Evolutionary conservation across 2,888 invertebrate species (phyloP).

Genomic region (Melolontha melolontha): DNA sequence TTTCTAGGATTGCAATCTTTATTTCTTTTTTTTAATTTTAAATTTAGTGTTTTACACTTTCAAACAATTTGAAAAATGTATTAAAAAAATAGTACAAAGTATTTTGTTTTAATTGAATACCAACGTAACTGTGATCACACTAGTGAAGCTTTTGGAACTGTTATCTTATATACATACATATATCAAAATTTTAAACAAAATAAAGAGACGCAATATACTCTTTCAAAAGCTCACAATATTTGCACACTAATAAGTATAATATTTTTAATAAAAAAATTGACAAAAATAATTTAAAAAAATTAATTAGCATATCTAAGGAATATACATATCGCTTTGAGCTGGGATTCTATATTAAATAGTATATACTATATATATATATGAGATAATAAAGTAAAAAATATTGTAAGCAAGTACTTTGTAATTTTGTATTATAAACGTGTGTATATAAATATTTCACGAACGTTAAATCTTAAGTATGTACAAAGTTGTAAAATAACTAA

Average conservation of each 20-base stretch:
- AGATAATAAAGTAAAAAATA: conserved; percentile 43
- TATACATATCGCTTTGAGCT: conserved; percentile 67
- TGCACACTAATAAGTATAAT: conserved; percentile 36
- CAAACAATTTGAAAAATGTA: no score
- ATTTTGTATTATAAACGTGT: conserved; percentile 54
- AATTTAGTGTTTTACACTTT: no score
- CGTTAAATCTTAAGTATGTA: conserved; percentile 51
- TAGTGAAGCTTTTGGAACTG: conserved; percentile 38
- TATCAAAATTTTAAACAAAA: conserved; percentile 5
- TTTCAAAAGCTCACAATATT: conserved; percentile 33
- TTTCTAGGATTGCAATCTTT: no score
- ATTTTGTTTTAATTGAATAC: conserved; percentile 50
- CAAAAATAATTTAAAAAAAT: conserved; percentile 36
- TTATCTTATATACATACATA: conserved; percentile 15
- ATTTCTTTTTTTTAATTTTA: no score
- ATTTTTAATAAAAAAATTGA: conserved; percentile 47
- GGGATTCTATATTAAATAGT: conserved; percentile 59
- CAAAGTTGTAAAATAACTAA: conserved; percentile 60
- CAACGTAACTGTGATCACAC: conserved; percentile 63
- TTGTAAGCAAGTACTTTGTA: conserved; percentile 51
- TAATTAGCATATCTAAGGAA: conserved; percentile 60
- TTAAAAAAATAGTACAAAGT: conserved; percentile 20
- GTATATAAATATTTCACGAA: conserved; percentile 43
- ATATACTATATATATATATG: conserved; percentile 36
- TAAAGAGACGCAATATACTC: neutral